Conservation (phyloP, 2,113 vertebrate genomes). For the Erythrocercus mccallii region DNA sequence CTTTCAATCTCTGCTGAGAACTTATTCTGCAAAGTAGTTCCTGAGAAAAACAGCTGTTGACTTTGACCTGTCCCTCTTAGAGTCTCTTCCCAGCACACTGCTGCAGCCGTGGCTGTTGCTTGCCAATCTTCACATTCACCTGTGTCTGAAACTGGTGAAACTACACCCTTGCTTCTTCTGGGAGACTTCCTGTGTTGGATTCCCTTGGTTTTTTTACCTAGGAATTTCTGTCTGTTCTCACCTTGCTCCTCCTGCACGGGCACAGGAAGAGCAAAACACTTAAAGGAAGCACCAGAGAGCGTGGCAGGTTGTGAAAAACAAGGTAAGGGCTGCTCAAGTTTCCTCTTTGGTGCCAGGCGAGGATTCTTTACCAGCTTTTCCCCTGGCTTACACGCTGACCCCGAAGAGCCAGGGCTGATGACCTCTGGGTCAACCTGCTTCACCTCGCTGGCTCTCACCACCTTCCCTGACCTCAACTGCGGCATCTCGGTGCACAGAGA, state of each 20-base stretch:
- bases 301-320: not conserved
- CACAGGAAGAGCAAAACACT: not conserved
- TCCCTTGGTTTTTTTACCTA: not conserved
- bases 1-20: not conserved
- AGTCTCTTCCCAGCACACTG: not conserved
- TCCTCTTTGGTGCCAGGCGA: not conserved
- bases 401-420: not conserved
- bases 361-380: too few relatives aligned
- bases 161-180: not conserved
- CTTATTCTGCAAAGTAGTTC: not conserved
- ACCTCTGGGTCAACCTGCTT: accelerated
- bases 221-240: not conserved
- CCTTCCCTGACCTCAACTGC: not conserved
- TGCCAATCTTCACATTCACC: not conserved
- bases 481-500: not conserved
- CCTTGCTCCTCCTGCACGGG: not conserved
- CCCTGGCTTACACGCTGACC: accelerated
- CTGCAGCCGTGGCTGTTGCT: not conserved
- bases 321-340: not conserved
- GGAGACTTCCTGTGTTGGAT: not conserved
- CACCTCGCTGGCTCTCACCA: not conserved
- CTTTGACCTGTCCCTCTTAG: not conserved
- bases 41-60: not conserved
- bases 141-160: not conserved
- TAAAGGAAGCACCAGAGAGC: accelerated